Base-by-base conservation (phyloP, 2,113 vertebrate species). In the Onychostruthus taczanowskii region DNA sequence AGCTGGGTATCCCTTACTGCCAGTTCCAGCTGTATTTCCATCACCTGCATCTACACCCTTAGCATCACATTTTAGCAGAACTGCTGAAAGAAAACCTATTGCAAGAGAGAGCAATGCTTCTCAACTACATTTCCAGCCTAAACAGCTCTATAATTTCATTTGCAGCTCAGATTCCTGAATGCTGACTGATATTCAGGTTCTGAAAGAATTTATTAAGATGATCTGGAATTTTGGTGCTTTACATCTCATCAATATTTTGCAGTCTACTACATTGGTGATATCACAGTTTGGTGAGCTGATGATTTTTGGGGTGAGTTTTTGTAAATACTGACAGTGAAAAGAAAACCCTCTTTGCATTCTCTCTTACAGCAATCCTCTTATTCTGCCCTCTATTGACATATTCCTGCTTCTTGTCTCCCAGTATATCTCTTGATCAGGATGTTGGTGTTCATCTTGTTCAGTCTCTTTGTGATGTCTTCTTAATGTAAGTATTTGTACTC, bases 381-480 rank as follows among this genome's bases (percentile, higher is more conserved):
- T 89, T 95, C 93, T 96, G 41, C 69, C 75, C 88, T 93, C 93
- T 96, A 83, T 76, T 96, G 86, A 84, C 72, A 83, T 91, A 74
- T 93, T 93, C 76, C 85, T 97, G 87, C 66, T 95, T 92, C 91
- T 93, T 97, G 81, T 93, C 90, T 95, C 95, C 89, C 94, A 92
- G 88, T 97, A 66, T 96, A 96, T 95, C 90, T 96, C 92, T 97
- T 96, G 74, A 67, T 97, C 90, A 94, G 85, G 70, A 52, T 88
- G 94, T 78, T 89, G 92, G 31, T 97, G 83, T 95, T 95, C 78
- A 94, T 89, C 89, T 94, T 95, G 79, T 94, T 41, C 77, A 96
- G 61, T 93, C 73, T 96, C 79, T 61, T 72, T 94, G 76, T 95
- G 86, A 93, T 97, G 94, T 97, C 96, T 95, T 87, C 95, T 80